Evolutionary conservation across 2,888 invertebrate species (phyloP).

Genomic region (Hypomecis punctinalis): DNA sequence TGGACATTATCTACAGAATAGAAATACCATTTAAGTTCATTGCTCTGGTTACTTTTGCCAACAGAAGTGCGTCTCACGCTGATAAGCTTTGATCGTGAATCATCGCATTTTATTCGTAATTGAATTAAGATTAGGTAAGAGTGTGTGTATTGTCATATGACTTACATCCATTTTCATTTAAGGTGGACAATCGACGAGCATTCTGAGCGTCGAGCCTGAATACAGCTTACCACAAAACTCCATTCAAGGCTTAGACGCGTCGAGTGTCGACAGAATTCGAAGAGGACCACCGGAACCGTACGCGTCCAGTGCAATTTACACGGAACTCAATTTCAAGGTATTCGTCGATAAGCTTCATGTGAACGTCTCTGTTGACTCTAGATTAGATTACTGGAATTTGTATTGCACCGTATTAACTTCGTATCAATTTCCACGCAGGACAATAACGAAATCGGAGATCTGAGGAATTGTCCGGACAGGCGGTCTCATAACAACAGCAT

Average conservation of each 20-base stretch:
- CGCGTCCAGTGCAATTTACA: constrained; percentile 82
- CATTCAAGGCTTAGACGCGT: constrained; percentile 75
- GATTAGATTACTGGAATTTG: constrained; percentile 74
- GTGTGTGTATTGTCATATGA: neutral
- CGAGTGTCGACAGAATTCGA: constrained; percentile 76
- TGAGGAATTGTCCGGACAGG: constrained; percentile 77
- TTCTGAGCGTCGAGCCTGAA: constrained; percentile 78
- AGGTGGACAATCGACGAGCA: constrained; percentile 78
- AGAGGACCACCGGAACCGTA: constrained; percentile 80
- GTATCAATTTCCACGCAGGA: constrained; percentile 71
- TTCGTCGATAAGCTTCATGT: constrained; percentile 69
- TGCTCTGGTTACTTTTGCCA: constrained; percentile 42
- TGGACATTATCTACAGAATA: constrained; percentile 33
- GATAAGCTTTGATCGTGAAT: constrained; percentile 32
- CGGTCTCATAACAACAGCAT: constrained; percentile 82
- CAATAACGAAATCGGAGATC: constrained; percentile 77
- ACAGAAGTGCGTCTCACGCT: constrained; percentile 57
- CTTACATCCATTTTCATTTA: constrained; percentile 41
- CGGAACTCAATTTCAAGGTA: constrained; percentile 84
- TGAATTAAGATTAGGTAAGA: constrained; percentile 17
- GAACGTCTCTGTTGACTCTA: constrained; percentile 59
- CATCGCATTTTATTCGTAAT: constrained; percentile 19
- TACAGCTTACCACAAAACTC: constrained; percentile 81
- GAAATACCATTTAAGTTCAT: constrained; percentile 31
- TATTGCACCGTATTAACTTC: constrained; percentile 56